Percentiles rank a stretch among this genome's conserved stretches.
Evolutionary conservation across 2,888 invertebrate species (phyloP).

Genomic region (Catocala nupta): DNA sequence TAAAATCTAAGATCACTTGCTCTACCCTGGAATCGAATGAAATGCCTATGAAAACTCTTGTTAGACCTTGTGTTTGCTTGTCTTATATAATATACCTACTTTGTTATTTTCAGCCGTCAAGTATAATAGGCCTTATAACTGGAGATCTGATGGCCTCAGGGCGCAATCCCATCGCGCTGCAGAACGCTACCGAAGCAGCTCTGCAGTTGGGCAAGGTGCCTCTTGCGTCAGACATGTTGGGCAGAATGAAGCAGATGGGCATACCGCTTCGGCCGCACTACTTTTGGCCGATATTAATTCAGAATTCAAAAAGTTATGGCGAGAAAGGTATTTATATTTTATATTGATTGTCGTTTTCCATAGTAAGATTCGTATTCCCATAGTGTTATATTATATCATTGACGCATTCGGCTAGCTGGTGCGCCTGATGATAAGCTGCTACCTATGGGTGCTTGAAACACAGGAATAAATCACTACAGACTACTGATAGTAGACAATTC

Average conservation of each 20-base stretch:
- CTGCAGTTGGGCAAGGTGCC: slow-evolving; percentile 79
- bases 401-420: too few relatives aligned
- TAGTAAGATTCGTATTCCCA: too few relatives aligned
- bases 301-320: slow-evolving; percentile 79
- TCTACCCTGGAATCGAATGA: too few relatives aligned
- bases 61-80: too few relatives aligned
- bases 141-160: slow-evolving; percentile 80
- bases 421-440: too few relatives aligned
- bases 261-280: slow-evolving; percentile 87
- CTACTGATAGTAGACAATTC: too few relatives aligned
- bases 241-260: slow-evolving; percentile 74
- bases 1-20: too few relatives aligned
- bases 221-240: slow-evolving; percentile 78
- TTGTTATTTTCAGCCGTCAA: slow-evolving; percentile 72
- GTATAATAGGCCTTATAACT: slow-evolving; percentile 74
- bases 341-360: too few relatives aligned
- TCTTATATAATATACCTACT: not conserved
- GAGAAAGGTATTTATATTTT: slow-evolving; percentile 76
- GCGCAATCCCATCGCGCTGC: slow-evolving; percentile 81
- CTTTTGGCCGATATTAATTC: slow-evolving; percentile 89
- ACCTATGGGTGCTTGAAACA: too few relatives aligned
- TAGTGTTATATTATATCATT: too few relatives aligned
- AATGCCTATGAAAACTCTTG: too few relatives aligned
- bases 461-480: too few relatives aligned
- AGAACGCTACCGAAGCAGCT: slow-evolving; percentile 85